phyloP scores from a whole-genome alignment of 2,797 vertebrate genomes.

The Okamejei kenojei region DNA sequence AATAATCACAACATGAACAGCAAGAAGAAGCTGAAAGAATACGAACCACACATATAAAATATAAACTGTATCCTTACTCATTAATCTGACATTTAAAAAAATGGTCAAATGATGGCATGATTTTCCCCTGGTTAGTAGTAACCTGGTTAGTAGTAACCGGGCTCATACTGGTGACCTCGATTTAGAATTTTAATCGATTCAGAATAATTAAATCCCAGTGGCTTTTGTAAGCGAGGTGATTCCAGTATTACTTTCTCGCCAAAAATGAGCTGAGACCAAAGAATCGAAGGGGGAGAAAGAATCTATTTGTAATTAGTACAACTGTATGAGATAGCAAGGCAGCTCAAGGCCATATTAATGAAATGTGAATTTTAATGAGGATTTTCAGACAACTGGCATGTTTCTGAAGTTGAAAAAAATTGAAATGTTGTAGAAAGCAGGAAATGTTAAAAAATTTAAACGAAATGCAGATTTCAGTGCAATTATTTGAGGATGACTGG shows the following conservation, averaged over 20 bases:
- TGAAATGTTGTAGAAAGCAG: slow-evolving; percentile 11
- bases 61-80: neutral
- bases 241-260: neutral
- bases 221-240: neutral
- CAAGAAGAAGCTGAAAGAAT: neutral
- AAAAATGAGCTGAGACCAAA: neutral
- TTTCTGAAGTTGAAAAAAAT: neutral
- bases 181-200: neutral
- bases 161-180: neutral
- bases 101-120: neutral
- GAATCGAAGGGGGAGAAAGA: neutral
- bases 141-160: neutral
- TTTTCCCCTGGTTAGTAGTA: neutral
- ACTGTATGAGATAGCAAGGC: neutral
- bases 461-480: neutral
- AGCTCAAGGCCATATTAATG: neutral
- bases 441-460: slow-evolving; percentile 23
- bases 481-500: neutral
- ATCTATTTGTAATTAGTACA: neutral
- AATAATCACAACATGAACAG: neutral
- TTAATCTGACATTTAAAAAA: neutral
- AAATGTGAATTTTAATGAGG: slow-evolving; percentile 22
- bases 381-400: neutral
- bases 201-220: neutral
- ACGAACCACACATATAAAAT: neutral